Conservation (phyloP, 2,797 vertebrate species). For the Tauraco hartlaubi region DNA sequence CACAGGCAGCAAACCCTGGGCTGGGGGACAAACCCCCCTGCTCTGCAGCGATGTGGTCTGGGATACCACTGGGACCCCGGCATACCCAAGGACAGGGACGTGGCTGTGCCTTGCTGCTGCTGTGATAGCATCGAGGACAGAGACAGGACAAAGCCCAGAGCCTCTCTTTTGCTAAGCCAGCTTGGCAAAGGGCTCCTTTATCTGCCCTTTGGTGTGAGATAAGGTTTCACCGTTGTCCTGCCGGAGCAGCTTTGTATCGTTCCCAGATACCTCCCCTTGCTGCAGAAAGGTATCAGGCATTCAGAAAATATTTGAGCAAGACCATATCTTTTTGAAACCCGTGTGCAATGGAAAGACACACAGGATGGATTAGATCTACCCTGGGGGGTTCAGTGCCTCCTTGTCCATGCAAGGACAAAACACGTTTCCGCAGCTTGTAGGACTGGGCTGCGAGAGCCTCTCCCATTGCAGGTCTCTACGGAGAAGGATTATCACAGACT, state of each 20-base stretch:
- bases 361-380: background rate
- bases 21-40: background rate
- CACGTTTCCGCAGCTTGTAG: background rate
- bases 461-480: rapidly evolving
- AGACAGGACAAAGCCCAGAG: background rate
- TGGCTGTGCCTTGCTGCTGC: background rate
- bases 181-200: background rate
- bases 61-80: background rate
- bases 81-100: rapidly evolving
- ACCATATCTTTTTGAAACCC: background rate
- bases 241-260: background rate
- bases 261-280: background rate
- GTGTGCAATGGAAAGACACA: background rate
- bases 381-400: background rate
- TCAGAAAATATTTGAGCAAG: background rate
- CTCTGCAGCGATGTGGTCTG: background rate
- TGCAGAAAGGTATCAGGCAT: background rate
- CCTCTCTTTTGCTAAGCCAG: background rate
- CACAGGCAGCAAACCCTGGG: background rate
- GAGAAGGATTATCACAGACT: background rate
- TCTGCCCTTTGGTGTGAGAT: constrained; percentile 16
- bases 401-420: background rate
- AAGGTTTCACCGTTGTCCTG: background rate
- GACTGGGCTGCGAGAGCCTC: background rate
- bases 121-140: background rate